Evolutionary conservation across 1,140 invertebrate genomes (phyloP), one percentile per base, ranked within the genome.

Genomic region (Cyclargus thomasi): DNA sequence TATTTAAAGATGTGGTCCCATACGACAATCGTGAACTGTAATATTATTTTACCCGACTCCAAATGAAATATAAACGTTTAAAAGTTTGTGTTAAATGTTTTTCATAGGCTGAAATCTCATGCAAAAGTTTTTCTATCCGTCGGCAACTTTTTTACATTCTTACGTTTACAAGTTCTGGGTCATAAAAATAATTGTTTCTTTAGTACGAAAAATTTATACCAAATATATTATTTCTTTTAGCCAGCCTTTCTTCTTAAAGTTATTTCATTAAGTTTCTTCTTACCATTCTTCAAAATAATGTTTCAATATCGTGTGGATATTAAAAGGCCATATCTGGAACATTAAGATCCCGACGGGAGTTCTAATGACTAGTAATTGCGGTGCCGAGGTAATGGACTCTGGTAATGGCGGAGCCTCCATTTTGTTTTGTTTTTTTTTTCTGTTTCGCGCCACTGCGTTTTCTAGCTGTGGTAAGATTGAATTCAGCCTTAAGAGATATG

Each of bases 291-390:
- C 4, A 47, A 47, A 47, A 47, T 47, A 47, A 47, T 47, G 14
- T 59, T 59, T 59, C 55, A 59, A 59, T 20, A 53, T 35, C 17
- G 66, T 64, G 67, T 69, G 72, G 76, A 80, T 83, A 85, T 85
- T 85, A 83, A 85, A 85, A 85, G 79, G 75, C 79, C 82, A 86
- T 78, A 74, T 79, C 64, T 76, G 57, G 70, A 66, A 67, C 78
- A 75, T 80, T 83, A 83, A 82, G 76, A 74, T 73, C 73, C 73
- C 73, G 66, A 74, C 72, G 70, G 76, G 75, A 77, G 76, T 66
- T 80, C 83, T 85, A 87, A 87, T 85, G 85, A 85, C 83, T 78
- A 76, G 80, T 84, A 84, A 87, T 85, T 85, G 85, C 82, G 81
- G 18, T 59, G 21, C 71, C 71, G 63, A 67, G 71, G 84, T 85